A percentile compares a stretch with the other conserved stretches of the same genome.
phyloP scores from a whole-genome alignment of 2,797 vertebrate species.

The Phyllotis vaccarum region DNA sequence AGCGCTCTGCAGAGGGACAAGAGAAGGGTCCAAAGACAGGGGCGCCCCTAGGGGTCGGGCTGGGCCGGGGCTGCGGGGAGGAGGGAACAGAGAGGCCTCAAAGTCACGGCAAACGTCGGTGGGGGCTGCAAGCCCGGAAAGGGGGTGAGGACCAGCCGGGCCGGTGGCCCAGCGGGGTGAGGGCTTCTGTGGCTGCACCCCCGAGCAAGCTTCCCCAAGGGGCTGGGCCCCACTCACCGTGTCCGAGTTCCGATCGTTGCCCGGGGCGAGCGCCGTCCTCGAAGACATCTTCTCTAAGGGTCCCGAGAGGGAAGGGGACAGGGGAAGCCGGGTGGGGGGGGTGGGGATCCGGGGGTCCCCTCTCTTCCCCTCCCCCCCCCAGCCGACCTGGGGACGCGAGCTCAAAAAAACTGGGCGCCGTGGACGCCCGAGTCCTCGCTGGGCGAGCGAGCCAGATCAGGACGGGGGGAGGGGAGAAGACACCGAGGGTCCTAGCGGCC shows the following conservation, averaged over 20 bases:
- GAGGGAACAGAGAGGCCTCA: conserved; percentile 32
- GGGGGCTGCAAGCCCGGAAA: background rate
- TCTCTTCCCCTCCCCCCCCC: conserved; percentile 73
- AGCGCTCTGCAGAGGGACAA: conserved; percentile 39
- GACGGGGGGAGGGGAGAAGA: background rate
- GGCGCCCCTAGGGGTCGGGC: conserved; percentile 59
- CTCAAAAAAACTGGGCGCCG: conserved; percentile 72
- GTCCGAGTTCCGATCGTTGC: conserved; percentile 93
- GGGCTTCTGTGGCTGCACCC: background rate
- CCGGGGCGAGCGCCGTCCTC: conserved; percentile 92
- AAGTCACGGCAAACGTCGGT: background rate
- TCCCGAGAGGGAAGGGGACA: conserved; percentile 53
- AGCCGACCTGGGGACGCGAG: conserved; percentile 74
- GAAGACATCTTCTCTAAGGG: conserved; percentile 90
- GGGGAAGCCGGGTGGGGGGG: conserved; percentile 74
- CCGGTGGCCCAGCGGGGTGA: background rate
- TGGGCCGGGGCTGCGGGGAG: conserved; percentile 8
- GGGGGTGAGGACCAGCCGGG: background rate
- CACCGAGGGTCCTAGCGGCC: conserved; percentile 72
- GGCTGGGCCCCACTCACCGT: conserved; percentile 89
- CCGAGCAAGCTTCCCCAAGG: background rate
- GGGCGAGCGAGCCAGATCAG: background rate
- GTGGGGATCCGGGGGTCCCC: conserved; percentile 66
- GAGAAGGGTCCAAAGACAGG: conserved; percentile 69
- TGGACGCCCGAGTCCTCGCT: conserved; percentile 64